These are phyloP conservation scores for Liodrosophila aerea DNA, from an alignment of 2,888 invertebrate species.

Conservation along the genomic window DNA sequence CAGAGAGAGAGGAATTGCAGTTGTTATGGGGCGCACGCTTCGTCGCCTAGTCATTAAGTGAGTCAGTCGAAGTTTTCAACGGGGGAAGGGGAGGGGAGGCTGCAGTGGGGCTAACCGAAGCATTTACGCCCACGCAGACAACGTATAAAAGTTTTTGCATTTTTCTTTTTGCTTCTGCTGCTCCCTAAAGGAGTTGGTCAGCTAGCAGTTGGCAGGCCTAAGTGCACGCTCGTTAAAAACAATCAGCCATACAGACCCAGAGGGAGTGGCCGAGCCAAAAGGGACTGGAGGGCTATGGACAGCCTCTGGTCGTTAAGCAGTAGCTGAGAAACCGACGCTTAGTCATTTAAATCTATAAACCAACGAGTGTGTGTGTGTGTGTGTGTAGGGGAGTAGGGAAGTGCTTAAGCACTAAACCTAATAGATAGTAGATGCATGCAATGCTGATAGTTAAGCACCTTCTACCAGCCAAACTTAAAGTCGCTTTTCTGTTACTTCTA, in stretches of 20 bases:
- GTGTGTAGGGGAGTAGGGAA: neutral
- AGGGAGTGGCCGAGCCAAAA: neutral
- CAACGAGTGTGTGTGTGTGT: neutral
- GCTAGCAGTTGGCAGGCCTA: constrained; percentile 29
- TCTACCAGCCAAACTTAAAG: constrained; percentile 19
- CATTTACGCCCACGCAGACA: constrained; percentile 58
- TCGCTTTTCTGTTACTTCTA: neutral
- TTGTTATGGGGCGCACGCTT: constrained; percentile 56
- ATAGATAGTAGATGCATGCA: constrained; percentile 36
- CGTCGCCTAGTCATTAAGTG: constrained; percentile 58
- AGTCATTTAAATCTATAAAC: constrained; percentile 48
- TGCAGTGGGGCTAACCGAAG: constrained; percentile 5
- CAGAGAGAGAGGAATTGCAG: constrained; percentile 37
- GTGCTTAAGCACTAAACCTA: neutral
- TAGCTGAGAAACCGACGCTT: constrained; percentile 53
- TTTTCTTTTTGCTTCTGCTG: constrained; percentile 10
- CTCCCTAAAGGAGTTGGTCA: neutral
- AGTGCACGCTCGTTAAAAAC: constrained; percentile 56
- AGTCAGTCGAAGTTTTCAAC: constrained; percentile 39
- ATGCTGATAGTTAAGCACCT: constrained; percentile 24
- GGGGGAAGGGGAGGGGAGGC: neutral
- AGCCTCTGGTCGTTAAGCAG: constrained; percentile 52
- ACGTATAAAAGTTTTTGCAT: constrained; percentile 15
- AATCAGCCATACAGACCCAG: constrained; percentile 43
- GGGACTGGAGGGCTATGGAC: constrained; percentile 6